These are phyloP conservation scores for Cygnus buccinator DNA, from an alignment of 2,113 vertebrate species.

Conservation along the genomic window DNA sequence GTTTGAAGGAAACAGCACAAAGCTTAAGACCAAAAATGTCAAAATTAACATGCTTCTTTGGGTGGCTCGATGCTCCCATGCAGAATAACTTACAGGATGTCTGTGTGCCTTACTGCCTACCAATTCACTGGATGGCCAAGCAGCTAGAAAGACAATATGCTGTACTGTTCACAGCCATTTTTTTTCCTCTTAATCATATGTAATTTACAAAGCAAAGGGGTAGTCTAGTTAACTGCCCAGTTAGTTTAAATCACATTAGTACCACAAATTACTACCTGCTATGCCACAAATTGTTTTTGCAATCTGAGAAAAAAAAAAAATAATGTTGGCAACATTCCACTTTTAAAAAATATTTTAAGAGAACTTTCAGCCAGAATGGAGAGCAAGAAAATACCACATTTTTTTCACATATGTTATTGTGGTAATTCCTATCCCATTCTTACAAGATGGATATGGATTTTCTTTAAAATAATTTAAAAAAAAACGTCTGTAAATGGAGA, in stretches of 20 bases:
- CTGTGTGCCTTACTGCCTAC: background rate
- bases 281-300: background rate
- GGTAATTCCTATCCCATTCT: background rate
- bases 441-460: background rate
- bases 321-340: background rate
- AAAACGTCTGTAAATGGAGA: background rate
- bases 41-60: background rate
- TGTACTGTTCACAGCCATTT: background rate
- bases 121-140: background rate
- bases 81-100: background rate
- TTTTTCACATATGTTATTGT: background rate
- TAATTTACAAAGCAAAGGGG: background rate
- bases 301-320: too few relatives aligned
- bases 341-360: background rate
- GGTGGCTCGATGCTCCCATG: background rate
- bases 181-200: background rate
- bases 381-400: background rate
- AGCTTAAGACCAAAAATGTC: background rate
- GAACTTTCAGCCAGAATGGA: background rate
- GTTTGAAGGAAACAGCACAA: background rate
- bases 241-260: background rate
- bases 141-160: background rate
- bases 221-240: background rate
- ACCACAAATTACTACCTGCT: background rate
- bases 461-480: background rate